Conservation (phyloP, 2,797 vertebrate species). For the Ibycter americanus region DNA sequence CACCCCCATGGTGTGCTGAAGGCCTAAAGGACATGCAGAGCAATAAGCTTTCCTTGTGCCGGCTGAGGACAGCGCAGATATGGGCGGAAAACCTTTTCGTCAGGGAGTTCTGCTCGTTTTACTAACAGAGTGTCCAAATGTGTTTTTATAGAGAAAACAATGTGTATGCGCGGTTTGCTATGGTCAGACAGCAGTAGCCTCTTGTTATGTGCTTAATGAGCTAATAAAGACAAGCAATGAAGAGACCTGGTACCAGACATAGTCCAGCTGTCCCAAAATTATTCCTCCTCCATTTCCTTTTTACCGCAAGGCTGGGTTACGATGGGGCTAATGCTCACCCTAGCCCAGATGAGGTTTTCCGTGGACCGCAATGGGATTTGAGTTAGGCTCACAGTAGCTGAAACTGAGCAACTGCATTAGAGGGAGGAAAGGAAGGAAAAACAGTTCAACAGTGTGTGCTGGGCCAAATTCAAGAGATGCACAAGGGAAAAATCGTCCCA, state of each 20-base stretch:
- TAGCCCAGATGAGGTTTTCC: neutral
- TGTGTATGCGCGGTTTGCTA: neutral
- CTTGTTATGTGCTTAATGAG: neutral
- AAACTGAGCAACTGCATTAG: neutral
- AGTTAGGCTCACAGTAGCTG: conserved; percentile 28
- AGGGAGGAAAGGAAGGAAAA: conserved; percentile 49
- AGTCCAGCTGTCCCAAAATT: conserved; percentile 8
- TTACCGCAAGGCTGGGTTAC: neutral
- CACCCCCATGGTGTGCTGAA: neutral
- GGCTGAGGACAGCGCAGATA: accelerated
- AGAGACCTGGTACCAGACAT: conserved; percentile 4
- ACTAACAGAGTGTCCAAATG: neutral
- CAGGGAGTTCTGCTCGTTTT: neutral
- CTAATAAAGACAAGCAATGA: conserved; percentile 16
- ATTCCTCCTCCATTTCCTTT: neutral
- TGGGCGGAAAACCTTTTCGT: neutral
- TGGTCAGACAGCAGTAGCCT: conserved; percentile 12
- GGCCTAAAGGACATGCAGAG: neutral
- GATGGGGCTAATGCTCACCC: neutral
- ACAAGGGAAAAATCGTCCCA: neutral
- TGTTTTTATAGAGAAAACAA: neutral
- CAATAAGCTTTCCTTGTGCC: too few relatives aligned
- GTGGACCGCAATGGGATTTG: neutral
- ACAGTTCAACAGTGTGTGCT: neutral
- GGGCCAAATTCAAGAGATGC: conserved; percentile 38